These are phyloP conservation scores for Drosophila falleni DNA, from an alignment of 2,888 invertebrate genomes.

Conservation along the genomic window DNA sequence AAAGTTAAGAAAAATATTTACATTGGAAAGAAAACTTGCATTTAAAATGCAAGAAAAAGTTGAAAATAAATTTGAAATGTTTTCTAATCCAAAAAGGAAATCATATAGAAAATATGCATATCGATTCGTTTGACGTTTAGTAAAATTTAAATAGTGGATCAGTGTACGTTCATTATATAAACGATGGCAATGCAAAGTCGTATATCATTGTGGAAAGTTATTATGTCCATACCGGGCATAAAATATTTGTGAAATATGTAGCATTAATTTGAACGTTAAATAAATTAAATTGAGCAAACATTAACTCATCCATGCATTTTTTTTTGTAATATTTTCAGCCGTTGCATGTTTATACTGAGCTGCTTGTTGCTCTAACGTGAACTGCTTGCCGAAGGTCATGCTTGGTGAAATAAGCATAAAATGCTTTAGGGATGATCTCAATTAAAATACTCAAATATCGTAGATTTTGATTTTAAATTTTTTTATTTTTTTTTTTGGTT, in stretches of 20 bases:
- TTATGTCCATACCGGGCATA: constrained; percentile 1
- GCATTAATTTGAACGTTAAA: constrained; percentile 63
- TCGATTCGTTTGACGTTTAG: constrained; percentile 73
- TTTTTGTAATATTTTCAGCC: neutral
- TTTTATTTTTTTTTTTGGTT: constrained; percentile 25
- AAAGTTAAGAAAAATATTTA: constrained; percentile 29
- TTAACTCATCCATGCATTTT: neutral
- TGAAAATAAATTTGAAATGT: constrained; percentile 19
- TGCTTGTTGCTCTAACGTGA: neutral
- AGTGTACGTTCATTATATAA: constrained; percentile 38
- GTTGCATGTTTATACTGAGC: neutral
- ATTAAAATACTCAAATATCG: neutral
- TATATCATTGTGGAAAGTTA: constrained; percentile 23
- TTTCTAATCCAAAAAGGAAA: constrained; percentile 11
- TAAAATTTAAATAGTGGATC: constrained; percentile 51
- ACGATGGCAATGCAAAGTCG: constrained; percentile 33
- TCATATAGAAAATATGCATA: constrained; percentile 51
- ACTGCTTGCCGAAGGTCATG: neutral
- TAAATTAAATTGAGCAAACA: constrained; percentile 47
- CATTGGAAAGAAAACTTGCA: constrained; percentile 22
- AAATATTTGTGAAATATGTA: constrained; percentile 53
- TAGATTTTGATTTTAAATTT: neutral
- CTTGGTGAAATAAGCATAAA: neutral
- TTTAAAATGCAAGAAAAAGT: constrained; percentile 30
- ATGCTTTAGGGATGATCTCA: neutral